Evolutionary conservation across 2,888 invertebrate species (phyloP).

Genomic region (Lepidonotus clava): DNA sequence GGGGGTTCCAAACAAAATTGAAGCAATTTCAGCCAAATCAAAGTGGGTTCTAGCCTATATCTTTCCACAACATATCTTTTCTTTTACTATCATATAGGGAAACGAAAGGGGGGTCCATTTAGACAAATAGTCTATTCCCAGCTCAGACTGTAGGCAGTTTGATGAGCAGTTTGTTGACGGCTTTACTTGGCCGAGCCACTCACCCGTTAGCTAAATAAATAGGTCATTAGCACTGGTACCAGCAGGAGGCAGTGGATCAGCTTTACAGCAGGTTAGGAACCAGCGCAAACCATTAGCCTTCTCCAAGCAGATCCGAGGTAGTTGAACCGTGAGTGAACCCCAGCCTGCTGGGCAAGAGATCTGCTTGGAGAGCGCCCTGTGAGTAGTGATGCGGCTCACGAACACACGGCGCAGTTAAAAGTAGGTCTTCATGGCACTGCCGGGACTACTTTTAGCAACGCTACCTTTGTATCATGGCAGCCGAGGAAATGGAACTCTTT

Average conservation of each 20-base stretch:
- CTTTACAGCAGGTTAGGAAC: background rate
- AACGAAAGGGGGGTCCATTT: no score
- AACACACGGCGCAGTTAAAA: background rate
- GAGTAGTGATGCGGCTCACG: background rate
- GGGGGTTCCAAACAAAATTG: no score
- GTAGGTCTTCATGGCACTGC: background rate
- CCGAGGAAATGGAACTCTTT: background rate
- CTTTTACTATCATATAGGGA: no score
- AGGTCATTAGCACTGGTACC: conserved; percentile 2
- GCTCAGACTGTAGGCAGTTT: no score
- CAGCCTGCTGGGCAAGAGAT: background rate
- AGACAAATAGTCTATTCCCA: no score
- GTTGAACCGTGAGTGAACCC: no score
- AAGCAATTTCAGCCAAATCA: no score
- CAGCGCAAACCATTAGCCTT: background rate
- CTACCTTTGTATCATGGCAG: background rate
- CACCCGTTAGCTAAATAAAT: conserved; percentile 14
- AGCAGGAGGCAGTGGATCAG: background rate
- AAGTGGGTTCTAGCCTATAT: no score
- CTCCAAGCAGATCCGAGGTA: background rate
- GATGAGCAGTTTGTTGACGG: conserved; percentile 24
- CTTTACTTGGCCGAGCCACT: background rate
- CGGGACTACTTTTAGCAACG: background rate
- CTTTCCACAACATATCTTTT: no score
- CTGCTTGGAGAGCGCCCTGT: background rate